phyloP scores from a whole-genome alignment of 2,113 vertebrate genomes.

The Xerus inauris region DNA sequence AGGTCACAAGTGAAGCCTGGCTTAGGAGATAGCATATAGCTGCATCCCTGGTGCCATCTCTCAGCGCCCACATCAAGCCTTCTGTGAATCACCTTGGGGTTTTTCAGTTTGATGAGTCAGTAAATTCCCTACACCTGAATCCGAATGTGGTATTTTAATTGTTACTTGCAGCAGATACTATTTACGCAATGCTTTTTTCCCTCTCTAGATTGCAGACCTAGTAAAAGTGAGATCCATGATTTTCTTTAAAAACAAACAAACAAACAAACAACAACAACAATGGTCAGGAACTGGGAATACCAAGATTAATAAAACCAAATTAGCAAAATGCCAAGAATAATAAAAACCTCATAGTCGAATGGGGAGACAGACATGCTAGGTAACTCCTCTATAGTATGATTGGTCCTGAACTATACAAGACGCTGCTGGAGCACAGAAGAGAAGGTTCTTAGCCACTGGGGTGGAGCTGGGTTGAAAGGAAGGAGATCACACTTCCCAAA shows the following conservation, averaged over 20 bases:
- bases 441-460: too few species aligned
- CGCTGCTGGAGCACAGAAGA: neutral
- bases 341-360: neutral
- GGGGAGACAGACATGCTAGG: neutral
- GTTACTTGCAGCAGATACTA: neutral
- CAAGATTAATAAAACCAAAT: neutral
- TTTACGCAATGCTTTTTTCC: neutral
- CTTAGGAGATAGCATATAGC: neutral
- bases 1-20: neutral
- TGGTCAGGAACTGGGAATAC: neutral
- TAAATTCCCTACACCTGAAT: neutral
- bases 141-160: neutral
- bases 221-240: neutral
- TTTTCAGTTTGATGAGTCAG: neutral
- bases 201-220: neutral
- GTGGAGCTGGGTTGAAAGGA: neutral
- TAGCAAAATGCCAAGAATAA: neutral
- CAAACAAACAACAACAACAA: neutral
- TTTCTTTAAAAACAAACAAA: neutral
- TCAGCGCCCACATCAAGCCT: neutral
- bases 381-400: accelerated
- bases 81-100: neutral
- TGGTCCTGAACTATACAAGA: neutral
- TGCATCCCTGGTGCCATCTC: neutral
- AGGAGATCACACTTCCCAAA: neutral